Evolutionary conservation across 2,797 vertebrate species (phyloP).

Genomic region (Rachycentron canadum): DNA sequence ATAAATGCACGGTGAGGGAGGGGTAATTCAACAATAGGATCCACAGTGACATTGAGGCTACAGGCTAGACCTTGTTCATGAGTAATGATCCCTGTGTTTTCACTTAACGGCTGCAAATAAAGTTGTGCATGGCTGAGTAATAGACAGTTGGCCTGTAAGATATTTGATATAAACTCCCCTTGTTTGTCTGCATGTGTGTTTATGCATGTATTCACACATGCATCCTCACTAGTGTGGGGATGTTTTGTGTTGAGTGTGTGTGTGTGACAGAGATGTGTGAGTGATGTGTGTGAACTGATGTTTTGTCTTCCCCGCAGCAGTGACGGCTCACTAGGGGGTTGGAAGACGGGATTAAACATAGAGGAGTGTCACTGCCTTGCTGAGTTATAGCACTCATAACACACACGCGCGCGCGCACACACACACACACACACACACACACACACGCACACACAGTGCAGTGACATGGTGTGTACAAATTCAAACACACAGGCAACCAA

Average conservation of each 20-base stretch:
- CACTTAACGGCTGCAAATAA: constrained; percentile 83
- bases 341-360: constrained; percentile 85
- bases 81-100: constrained; percentile 74
- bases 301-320: constrained; percentile 82
- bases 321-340: constrained; percentile 85
- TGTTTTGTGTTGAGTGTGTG: constrained; percentile 17
- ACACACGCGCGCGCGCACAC: constrained; percentile 71
- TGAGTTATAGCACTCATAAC: constrained; percentile 90
- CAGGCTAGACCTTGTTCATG: constrained; percentile 62
- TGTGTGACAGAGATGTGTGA: constrained; percentile 50
- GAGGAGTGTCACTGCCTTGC: constrained; percentile 79
- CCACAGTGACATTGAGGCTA: constrained; percentile 54
- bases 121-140: constrained; percentile 80
- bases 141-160: constrained; percentile 76
- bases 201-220: constrained; percentile 10
- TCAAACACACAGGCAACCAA: constrained; percentile 34
- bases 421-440: constrained; percentile 48
- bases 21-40: constrained; percentile 52
- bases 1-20: constrained; percentile 39
- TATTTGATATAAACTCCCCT: constrained; percentile 73
- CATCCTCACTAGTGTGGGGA: constrained; percentile 12
- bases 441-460: constrained; percentile 32
- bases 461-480: constrained; percentile 21
- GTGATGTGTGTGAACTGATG: constrained; percentile 74
- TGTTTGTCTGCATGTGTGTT: constrained; percentile 15